Evolutionary conservation across 2,797 vertebrate genomes (phyloP), one percentile per base, ranked within the genome.

Genomic region (Microctenopoma steveboyesi): DNA sequence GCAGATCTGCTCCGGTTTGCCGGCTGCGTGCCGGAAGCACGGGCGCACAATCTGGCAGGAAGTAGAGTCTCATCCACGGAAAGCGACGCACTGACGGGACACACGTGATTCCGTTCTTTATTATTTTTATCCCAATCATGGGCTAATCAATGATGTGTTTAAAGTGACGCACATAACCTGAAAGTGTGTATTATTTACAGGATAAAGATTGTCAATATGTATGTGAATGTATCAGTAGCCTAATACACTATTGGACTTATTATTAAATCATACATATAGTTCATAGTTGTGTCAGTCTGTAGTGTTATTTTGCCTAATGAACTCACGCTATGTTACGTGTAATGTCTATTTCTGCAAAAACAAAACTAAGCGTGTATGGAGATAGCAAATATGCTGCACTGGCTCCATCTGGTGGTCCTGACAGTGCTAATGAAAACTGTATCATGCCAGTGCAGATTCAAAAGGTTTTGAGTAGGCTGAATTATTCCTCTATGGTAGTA

Each of bases 41-140:
- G 0, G 49, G 28, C 46, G 73, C 86, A 88, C 74, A 10, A 87
- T 90, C 9, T 89, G 70, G 79, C 91, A 88, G 90, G 88, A 92
- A 90, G 85, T 62, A 16, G 7, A 8, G 1, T 13, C 3, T 27
- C 16, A 0, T 46, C 74, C 27, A 25, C 0, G 1, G 0, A 7
- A 7, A 5, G 55, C 0, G 57, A n/a, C 3, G 61, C 81, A 67
- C 1, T 18, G 10, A 63, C 25, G 0, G 7, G n/a, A 54, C 11
- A 7, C 73, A 79, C 65, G 78, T 79, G 79, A 82, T 37, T 22
- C 2, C 60, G 51, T 81, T 79, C 69, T 82, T 86, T 58, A 72
- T 33, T 33, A 7, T 6, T 7, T 33, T 5, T 33, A 33, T 58
- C 71, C 77, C 39, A 48, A 12, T 39, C 11, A 33, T 12, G 12